Percentiles rank a stretch among this genome's conserved stretches.
These are phyloP conservation scores for Thamnophis sirtalis DNA, from an alignment of 2,113 vertebrate species.

Conservation along the genomic window DNA sequence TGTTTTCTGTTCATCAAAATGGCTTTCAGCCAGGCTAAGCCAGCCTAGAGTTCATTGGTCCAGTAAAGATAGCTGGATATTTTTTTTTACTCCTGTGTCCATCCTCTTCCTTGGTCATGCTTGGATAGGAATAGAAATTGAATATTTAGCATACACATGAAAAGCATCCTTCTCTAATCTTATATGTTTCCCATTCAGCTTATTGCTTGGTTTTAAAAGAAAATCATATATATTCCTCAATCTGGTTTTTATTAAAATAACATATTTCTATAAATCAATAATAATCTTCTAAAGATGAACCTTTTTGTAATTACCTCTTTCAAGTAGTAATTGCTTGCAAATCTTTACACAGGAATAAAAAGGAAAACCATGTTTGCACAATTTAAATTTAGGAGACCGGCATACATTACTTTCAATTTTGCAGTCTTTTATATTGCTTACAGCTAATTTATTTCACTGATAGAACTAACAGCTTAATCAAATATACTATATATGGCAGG, in stretches of 20 bases:
- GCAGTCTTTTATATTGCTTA: conserved; percentile 39
- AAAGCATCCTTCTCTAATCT: conserved; percentile 35
- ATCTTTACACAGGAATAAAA: conserved; percentile 68
- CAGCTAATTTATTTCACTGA: conserved; percentile 62
- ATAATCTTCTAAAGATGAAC: conserved; percentile 72
- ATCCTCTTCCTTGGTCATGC: background rate
- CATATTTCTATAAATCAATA: conserved; percentile 71
- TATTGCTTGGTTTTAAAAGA: conserved; percentile 55
- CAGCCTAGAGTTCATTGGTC: background rate
- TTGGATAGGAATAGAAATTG: background rate
- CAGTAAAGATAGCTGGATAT: background rate
- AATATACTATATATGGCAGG: background rate
- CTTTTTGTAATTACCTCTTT: conserved; percentile 68
- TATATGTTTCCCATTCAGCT: conserved; percentile 57
- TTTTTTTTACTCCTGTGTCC: background rate
- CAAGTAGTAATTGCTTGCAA: conserved; percentile 76
- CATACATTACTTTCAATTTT: conserved; percentile 47
- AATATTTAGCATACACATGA: background rate
- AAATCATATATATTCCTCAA: conserved; percentile 24
- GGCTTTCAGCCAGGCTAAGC: background rate
- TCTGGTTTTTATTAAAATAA: conserved; percentile 72
- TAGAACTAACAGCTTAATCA: conserved; percentile 50
- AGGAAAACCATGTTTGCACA: conserved; percentile 43
- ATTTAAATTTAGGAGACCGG: conserved; percentile 30
- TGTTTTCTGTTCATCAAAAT: background rate